phyloP scores from a whole-genome alignment of 2,888 invertebrate species.

The Drosophila neonasuta region DNA sequence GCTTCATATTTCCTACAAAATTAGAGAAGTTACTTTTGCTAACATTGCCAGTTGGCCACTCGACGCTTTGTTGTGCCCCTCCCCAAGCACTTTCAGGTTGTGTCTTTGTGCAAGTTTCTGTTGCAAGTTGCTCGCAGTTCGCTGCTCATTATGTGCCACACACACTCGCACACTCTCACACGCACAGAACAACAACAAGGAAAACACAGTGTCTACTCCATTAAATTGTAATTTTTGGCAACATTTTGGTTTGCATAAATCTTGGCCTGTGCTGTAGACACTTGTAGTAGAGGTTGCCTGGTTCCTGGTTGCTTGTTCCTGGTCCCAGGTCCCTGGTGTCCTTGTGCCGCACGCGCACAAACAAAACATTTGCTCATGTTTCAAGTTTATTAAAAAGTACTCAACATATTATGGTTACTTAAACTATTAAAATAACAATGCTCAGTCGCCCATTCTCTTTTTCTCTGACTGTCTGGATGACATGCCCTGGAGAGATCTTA shows the following conservation, averaged over 20 bases:
- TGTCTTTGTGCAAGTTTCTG: constrained; percentile 46
- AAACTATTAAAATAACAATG: constrained; percentile 77
- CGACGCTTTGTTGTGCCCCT: constrained; percentile 5
- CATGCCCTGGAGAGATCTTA: constrained; percentile 30
- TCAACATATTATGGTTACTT: constrained; percentile 78
- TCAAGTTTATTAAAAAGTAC: constrained; percentile 78
- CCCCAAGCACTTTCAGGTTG: constrained; percentile 8
- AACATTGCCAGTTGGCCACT: constrained; percentile 58
- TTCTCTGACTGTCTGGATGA: constrained; percentile 22
- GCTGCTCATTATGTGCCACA: constrained; percentile 75
- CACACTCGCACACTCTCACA: constrained; percentile 23
- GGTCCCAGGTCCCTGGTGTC: constrained; percentile 57
- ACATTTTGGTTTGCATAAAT: constrained; percentile 79
- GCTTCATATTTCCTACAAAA: constrained; percentile 80
- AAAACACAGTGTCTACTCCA: constrained; percentile 65
- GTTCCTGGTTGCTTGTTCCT: constrained; percentile 7
- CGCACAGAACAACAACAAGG: constrained; percentile 1
- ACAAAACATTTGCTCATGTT: constrained; percentile 69
- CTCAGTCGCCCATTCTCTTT: constrained; percentile 15
- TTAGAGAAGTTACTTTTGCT: constrained; percentile 78
- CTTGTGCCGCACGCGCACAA: constrained; percentile 52
- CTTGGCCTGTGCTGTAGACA: constrained; percentile 55
- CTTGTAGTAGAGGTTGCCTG: constrained; percentile 22
- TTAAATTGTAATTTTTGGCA: constrained; percentile 81
- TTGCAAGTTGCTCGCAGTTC: constrained; percentile 62